Conservation (phyloP, 2,113 vertebrate species). For the Lagopus leucura region DNA sequence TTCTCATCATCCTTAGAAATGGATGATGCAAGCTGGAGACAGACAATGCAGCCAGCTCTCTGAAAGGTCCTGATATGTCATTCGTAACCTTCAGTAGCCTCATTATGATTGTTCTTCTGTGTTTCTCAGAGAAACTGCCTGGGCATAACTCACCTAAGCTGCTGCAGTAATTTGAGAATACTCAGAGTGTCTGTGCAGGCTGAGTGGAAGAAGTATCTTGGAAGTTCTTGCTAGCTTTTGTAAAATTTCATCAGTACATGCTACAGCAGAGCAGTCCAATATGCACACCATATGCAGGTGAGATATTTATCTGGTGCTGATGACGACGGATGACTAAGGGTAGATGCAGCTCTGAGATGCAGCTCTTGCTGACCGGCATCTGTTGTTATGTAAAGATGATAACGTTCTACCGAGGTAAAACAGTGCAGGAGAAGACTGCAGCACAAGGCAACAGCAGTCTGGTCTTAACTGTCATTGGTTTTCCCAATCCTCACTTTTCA, state of each 20-base stretch:
- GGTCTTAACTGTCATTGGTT: neutral
- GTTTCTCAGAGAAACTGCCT: neutral
- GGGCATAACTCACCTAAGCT: neutral
- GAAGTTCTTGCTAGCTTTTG: neutral
- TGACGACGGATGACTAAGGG: neutral
- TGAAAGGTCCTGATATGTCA: neutral
- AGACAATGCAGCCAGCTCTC: neutral
- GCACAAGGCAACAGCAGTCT: neutral
- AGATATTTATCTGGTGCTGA: neutral
- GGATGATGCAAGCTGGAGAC: neutral
- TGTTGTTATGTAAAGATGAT: neutral
- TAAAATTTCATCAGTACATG: neutral
- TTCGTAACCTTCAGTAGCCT: neutral
- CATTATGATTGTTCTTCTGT: neutral
- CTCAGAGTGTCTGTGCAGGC: neutral
- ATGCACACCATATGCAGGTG: fast-evolving
- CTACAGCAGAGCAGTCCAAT: fast-evolving
- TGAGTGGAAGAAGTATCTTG: fast-evolving
- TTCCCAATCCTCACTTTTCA: neutral
- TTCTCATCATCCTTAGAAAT: neutral
- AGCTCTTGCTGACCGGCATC: neutral
- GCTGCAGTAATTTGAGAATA: neutral
- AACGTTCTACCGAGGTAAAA: neutral
- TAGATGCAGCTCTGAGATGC: neutral
- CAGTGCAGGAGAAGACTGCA: neutral